These are phyloP conservation scores for Garra rufa DNA, from an alignment of 2,113 vertebrate genomes.

Conservation along the genomic window DNA sequence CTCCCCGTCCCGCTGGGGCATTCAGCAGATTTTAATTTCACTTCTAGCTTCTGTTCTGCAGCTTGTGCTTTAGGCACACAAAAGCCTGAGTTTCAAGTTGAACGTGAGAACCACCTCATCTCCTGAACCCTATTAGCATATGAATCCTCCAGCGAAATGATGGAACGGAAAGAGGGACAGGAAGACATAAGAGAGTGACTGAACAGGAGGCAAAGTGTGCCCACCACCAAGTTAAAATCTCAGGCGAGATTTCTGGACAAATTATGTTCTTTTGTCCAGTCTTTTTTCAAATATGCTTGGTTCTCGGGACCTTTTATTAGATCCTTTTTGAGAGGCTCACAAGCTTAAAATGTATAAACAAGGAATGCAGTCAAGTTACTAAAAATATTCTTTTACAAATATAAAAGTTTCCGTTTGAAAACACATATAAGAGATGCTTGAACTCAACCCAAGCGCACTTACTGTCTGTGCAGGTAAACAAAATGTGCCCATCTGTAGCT, in stretches of 20 bases:
- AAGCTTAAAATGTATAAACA: neutral
- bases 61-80: conserved; percentile 82
- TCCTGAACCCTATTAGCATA: conserved; percentile 93
- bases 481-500: conserved; percentile 24
- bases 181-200: conserved; percentile 52
- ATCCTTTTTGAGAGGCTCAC: neutral
- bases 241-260: neutral
- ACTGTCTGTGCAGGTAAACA: conserved; percentile 17
- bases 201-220: conserved; percentile 55
- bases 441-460: conserved; percentile 10
- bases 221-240: conserved; percentile 44
- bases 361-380: neutral
- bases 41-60: conserved; percentile 79
- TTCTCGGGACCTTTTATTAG: neutral
- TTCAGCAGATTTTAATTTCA: conserved; percentile 84
- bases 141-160: conserved; percentile 84
- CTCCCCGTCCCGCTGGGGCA: conserved; percentile 75
- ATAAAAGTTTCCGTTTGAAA: conserved; percentile 7
- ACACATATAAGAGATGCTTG: neutral
- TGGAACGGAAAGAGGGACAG: conserved; percentile 52
- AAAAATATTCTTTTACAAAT: neutral
- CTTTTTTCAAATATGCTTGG: neutral
- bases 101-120: conserved; percentile 95
- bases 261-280: neutral
- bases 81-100: conserved; percentile 85